Evolutionary conservation across 23 tunicate genomes (phyloP).

Genomic region (Diplosoma virens): DNA sequence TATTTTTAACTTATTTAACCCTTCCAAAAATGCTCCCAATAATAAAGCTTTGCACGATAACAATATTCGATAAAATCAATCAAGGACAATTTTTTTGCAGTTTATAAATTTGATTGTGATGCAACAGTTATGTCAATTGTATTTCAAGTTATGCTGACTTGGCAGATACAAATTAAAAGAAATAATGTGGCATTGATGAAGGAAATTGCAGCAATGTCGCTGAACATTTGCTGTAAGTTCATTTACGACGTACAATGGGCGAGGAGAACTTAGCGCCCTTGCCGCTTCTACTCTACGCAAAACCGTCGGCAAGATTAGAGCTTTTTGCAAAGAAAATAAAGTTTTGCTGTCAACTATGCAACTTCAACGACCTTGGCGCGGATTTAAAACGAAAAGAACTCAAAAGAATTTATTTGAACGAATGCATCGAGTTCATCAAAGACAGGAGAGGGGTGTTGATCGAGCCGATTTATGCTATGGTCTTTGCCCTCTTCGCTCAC

Average conservation of each 20-base stretch:
- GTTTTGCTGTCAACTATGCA: conserved; percentile 53
- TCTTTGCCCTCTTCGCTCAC: conserved; percentile 48
- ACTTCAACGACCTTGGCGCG: conserved; percentile 18
- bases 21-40: too few species aligned
- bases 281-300: conserved; percentile 20
- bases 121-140: not conserved
- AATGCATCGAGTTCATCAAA: conserved; percentile 65
- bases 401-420: conserved; percentile 56
- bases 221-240: not conserved
- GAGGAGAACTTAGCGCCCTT: conserved; percentile 16
- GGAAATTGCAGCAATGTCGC: conserved; percentile 14
- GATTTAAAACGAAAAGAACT: conserved; percentile 56
- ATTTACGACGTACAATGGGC: not conserved
- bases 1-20: too few species aligned
- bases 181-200: not conserved
- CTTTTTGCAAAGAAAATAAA: conserved; percentile 63
- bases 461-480: conserved; percentile 72
- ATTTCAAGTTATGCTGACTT: not conserved
- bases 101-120: not conserved
- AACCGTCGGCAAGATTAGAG: conserved; percentile 57
- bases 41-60: too few species aligned
- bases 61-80: too few species aligned
- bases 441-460: conserved; percentile 62
- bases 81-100: too few species aligned
- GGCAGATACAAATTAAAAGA: not conserved